These are phyloP conservation scores for Diplodus sargus DNA, from an alignment of 2,797 vertebrate genomes.

Conservation along the genomic window DNA sequence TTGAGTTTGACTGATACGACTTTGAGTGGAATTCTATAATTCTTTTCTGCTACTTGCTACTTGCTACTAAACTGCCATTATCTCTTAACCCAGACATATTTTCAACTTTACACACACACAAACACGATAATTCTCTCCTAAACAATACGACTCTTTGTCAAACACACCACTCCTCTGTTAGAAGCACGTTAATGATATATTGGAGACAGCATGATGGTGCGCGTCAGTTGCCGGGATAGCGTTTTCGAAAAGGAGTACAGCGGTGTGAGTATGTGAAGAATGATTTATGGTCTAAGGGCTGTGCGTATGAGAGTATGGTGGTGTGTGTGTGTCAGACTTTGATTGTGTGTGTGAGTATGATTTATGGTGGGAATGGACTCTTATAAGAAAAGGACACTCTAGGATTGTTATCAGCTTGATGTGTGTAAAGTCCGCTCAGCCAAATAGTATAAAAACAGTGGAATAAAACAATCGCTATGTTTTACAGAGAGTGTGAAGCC, in stretches of 20 bases:
- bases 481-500: slow-evolving; percentile 16
- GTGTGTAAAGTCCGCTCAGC: slow-evolving; percentile 39
- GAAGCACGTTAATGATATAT: slow-evolving; percentile 41
- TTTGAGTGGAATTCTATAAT: slow-evolving; percentile 2
- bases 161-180: slow-evolving; percentile 6
- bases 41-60: slow-evolving; percentile 4
- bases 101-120: slow-evolving; percentile 1
- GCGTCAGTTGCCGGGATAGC: slow-evolving; percentile 47
- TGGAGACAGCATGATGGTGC: slow-evolving; percentile 22
- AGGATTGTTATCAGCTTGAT: slow-evolving; percentile 54
- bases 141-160: slow-evolving; percentile 43
- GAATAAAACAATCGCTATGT: background rate
- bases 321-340: slow-evolving; percentile 13
- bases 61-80: background rate
- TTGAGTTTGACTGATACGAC: background rate
- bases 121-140: slow-evolving; percentile 9
- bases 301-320: slow-evolving; percentile 36
- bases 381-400: slow-evolving; percentile 41
- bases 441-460: slow-evolving; percentile 20
- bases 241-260: slow-evolving; percentile 32
- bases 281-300: slow-evolving; percentile 60
- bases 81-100: slow-evolving; percentile 24
- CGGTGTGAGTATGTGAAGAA: slow-evolving; percentile 44
- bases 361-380: slow-evolving; percentile 56
- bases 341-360: slow-evolving; percentile 45